These are phyloP conservation scores for Arctia plantaginis DNA, from an alignment of 2,888 invertebrate genomes.

Conservation along the genomic window DNA sequence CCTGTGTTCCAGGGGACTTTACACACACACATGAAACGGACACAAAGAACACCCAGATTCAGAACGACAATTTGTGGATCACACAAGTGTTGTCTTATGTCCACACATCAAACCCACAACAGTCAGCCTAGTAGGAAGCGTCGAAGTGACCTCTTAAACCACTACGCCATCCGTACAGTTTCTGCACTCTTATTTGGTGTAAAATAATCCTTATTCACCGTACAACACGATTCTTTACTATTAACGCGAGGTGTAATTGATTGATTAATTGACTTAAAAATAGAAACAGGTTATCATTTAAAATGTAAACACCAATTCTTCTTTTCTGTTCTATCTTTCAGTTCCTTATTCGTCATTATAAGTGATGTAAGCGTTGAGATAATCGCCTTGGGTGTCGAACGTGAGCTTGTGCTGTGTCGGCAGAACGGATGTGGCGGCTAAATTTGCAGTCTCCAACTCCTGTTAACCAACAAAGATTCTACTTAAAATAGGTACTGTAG, in stretches of 20 bases:
- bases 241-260: neutral
- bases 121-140: no score
- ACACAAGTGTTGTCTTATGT: no score
- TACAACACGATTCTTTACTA: neutral
- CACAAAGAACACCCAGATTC: no score
- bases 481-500: neutral
- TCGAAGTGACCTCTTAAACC: no score
- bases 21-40: no score
- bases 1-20: no score
- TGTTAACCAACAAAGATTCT: constrained; percentile 14
- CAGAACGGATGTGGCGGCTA: constrained; percentile 24
- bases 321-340: neutral
- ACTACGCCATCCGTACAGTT: no score
- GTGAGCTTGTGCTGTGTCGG: constrained; percentile 61
- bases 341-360: constrained; percentile 64
- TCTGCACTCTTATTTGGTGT: neutral
- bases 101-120: no score
- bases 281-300: neutral
- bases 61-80: no score
- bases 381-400: constrained; percentile 68
- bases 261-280: neutral
- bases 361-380: constrained; percentile 73
- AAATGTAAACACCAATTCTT: neutral
- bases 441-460: constrained; percentile 42
- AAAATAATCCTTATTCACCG: neutral